Evolutionary conservation across 2,113 vertebrate genomes (phyloP).

Genomic region (Vidua macroura): DNA sequence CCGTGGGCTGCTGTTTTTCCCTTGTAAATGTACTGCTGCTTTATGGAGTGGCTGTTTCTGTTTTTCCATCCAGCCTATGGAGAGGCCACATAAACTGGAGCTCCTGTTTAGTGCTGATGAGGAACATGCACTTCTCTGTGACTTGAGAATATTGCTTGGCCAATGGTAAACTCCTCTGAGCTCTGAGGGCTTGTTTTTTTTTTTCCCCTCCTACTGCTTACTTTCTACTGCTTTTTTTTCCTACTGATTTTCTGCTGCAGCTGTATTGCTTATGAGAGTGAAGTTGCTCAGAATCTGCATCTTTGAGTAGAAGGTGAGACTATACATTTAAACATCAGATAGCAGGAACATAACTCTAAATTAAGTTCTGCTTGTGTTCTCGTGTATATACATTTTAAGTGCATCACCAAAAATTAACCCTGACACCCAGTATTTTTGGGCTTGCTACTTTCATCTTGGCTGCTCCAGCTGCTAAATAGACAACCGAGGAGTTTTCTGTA

Average conservation of each 20-base stretch:
- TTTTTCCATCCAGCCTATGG: not conserved
- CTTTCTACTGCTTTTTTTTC: not conserved
- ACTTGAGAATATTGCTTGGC: not conserved
- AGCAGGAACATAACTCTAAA: not conserved
- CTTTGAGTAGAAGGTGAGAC: not conserved
- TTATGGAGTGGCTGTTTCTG: not conserved
- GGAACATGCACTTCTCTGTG: not conserved
- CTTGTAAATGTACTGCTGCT: not conserved
- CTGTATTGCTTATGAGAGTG: not conserved
- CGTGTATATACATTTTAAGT: not conserved
- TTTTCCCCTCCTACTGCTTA: not conserved
- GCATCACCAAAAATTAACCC: not conserved
- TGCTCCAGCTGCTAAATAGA: not conserved
- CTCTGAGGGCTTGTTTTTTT: not conserved
- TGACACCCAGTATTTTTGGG: not conserved
- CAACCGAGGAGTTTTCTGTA: not conserved
- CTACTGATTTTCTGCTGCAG: not conserved
- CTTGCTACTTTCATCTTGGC: not conserved
- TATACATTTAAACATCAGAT: not conserved
- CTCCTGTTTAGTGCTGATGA: not conserved
- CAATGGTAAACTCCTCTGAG: not conserved
- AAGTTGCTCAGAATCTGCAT: not conserved
- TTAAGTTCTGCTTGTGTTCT: not conserved
- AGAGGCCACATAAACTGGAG: not conserved
- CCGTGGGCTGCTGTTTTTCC: not conserved